A percentile compares a stretch with the other conserved stretches of the same genome.
These are phyloP conservation scores for Chaetops frenatus DNA, from an alignment of 2,113 vertebrate genomes.

Conservation along the genomic window DNA sequence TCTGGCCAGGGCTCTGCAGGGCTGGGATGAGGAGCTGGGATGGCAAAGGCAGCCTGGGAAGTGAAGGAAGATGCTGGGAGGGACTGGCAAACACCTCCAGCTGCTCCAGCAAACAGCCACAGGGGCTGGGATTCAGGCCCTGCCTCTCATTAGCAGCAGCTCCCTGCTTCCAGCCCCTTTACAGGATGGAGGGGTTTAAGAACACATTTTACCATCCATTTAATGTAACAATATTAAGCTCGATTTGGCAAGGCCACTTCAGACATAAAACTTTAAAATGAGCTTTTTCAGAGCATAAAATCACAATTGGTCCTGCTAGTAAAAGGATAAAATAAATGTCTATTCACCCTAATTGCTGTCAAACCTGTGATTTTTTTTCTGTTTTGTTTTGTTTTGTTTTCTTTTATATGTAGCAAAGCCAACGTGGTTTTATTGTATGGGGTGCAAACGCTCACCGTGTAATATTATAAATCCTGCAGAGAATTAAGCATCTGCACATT, in stretches of 20 bases:
- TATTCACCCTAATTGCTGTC: constrained; percentile 66
- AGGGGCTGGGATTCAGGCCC: neutral
- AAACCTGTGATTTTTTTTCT: constrained; percentile 34
- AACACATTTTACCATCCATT: constrained; percentile 54
- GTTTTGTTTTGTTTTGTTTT: constrained; percentile 48
- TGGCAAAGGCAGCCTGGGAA: neutral
- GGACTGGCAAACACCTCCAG: neutral
- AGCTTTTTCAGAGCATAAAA: constrained; percentile 66
- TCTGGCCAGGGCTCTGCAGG: neutral
- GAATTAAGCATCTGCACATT: constrained; percentile 66
- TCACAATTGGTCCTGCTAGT: constrained; percentile 65
- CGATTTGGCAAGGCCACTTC: constrained; percentile 55
- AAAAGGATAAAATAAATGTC: constrained; percentile 71
- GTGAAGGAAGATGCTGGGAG: neutral
- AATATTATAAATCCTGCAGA: constrained; percentile 71
- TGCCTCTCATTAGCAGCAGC: constrained; percentile 12
- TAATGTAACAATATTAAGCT: constrained; percentile 53
- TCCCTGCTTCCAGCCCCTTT: constrained; percentile 43
- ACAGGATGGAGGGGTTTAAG: constrained; percentile 26
- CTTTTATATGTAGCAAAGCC: constrained; percentile 65
- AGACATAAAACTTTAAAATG: constrained; percentile 64
- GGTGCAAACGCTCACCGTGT: constrained; percentile 64
- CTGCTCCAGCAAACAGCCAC: neutral
- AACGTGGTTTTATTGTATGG: constrained; percentile 63
- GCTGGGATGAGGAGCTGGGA: neutral